Evolutionary conservation across 2,797 vertebrate genomes (phyloP), one percentile per base, ranked within the genome.

Genomic region (Heteromormyrus szaboi): DNA sequence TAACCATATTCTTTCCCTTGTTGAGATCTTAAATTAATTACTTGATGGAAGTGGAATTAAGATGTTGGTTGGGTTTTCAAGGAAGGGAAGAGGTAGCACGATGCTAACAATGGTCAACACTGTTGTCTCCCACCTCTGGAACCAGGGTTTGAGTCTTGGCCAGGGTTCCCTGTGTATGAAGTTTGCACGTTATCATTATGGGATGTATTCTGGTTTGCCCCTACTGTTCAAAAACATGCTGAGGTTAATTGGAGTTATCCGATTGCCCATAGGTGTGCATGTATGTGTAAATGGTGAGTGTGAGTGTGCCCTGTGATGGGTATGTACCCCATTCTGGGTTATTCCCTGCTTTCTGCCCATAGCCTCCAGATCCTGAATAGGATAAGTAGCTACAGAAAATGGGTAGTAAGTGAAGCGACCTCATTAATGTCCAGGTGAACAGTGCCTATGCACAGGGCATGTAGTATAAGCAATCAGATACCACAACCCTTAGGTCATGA

Each of bases 391-490:
- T 72, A 72, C 33, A 37, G 12, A 72, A 72, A 37, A 72, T 37
- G 29, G 33, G 33, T 83, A 88, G 56, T 89, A 90, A 91, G 90
- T 93, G 90, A 92, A 89, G 84, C 87, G 90, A 72, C 90, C 91
- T 95, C 91, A 95, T 96, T 95, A 95, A 93, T 93, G 94, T 88
- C 94, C 87, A 89, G 94, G 94, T 93, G 93, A 91, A 90, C 89
- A 86, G 91, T 68, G 89, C 79, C 92, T 85, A 88, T 91, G 91
- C 88, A 89, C 76, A 56, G 56, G 72, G 5, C 1, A 79, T 8
- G 37, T 44, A 44, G 17, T 2, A 79, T 44, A 19, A 79, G 17
- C 37, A 44, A 81, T 81, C 37, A 81, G 17, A n/a, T 46, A 41
- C 76, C 76, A 19, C 41, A 19, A 81, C 37, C 8, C 17, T 46